A percentile compares a stretch with the other conserved stretches of the same genome.
phyloP scores from a whole-genome alignment of 2,113 vertebrate genomes.

The Mugil cephalus region DNA sequence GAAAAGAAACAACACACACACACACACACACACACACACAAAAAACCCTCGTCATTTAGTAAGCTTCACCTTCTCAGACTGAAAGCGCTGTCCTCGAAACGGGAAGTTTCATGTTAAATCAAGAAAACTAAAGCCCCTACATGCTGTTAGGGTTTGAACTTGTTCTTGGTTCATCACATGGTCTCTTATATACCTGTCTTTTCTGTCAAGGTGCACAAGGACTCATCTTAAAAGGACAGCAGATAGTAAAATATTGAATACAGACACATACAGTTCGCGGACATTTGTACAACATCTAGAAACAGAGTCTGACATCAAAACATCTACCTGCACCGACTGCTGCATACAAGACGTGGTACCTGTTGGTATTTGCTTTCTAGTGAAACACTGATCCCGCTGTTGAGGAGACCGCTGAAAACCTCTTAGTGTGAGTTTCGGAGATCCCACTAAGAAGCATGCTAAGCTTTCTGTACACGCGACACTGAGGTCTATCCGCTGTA shows the following conservation, averaged over 20 bases:
- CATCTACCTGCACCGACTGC: conserved; percentile 52
- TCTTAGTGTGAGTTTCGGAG: conserved; percentile 27
- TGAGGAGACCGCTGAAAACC: conserved; percentile 4
- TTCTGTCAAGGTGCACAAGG: background rate
- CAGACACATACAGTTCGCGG: conserved; percentile 58
- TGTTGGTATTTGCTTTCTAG: conserved; percentile 11
- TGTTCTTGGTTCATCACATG: conserved; percentile 9
- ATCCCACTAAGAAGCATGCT: conserved; percentile 53
- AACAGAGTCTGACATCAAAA: conserved; percentile 51
- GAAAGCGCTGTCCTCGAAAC: conserved; percentile 19
- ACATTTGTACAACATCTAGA: conserved; percentile 58
- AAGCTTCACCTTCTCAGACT: no score
- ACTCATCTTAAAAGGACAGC: conserved; percentile 1
- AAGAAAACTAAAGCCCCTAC: conserved; percentile 28
- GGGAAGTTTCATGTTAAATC: conserved; percentile 1
- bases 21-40: conserved; percentile 1
- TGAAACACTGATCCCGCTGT: conserved; percentile 10
- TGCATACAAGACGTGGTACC: conserved; percentile 32
- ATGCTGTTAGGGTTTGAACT: background rate
- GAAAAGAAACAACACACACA: conserved; percentile 27
- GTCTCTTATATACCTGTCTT: background rate
- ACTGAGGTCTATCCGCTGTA: conserved; percentile 18
- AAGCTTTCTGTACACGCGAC: conserved; percentile 56
- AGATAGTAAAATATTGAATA: conserved; percentile 48
- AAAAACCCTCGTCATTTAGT: no score